phyloP scores from a whole-genome alignment of 2,888 invertebrate genomes.

The Lucinisca nassula region DNA sequence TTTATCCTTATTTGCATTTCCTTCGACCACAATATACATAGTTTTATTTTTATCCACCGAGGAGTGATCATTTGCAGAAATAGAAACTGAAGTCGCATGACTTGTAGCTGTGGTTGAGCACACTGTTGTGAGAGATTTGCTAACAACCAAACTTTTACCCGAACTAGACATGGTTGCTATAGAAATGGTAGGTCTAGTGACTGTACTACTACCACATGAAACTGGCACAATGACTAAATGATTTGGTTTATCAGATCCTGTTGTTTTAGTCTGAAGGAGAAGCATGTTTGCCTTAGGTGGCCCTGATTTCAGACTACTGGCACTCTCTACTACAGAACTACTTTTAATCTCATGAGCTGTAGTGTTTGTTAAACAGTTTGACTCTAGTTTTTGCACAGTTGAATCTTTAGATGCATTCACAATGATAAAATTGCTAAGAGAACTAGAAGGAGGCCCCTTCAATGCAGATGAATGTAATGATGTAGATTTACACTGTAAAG shows the following conservation, averaged over 20 bases:
- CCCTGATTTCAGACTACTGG: background rate
- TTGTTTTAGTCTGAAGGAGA: conserved; percentile 25
- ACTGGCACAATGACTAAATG: conserved; percentile 68
- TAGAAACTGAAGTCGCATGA: background rate
- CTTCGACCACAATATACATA: conserved; percentile 14
- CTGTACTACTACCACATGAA: background rate
- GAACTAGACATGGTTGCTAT: background rate
- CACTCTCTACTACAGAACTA: background rate
- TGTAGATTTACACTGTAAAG: background rate
- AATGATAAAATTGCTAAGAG: background rate
- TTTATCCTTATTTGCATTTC: background rate
- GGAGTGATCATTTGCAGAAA: too few species aligned
- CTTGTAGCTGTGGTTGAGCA: background rate
- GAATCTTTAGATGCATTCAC: background rate
- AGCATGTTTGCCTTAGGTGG: conserved; percentile 5
- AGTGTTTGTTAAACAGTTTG: background rate
- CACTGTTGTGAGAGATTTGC: background rate
- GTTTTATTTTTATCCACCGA: background rate
- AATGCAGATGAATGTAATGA: conserved; percentile 34
- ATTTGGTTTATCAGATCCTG: conserved; percentile 34
- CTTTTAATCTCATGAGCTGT: background rate
- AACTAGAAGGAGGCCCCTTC: background rate
- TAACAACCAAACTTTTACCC: background rate
- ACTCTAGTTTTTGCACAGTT: background rate
- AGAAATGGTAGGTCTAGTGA: background rate